Evolutionary conservation across 2,797 vertebrate species (phyloP).

Genomic region (Siniperca obscura): DNA sequence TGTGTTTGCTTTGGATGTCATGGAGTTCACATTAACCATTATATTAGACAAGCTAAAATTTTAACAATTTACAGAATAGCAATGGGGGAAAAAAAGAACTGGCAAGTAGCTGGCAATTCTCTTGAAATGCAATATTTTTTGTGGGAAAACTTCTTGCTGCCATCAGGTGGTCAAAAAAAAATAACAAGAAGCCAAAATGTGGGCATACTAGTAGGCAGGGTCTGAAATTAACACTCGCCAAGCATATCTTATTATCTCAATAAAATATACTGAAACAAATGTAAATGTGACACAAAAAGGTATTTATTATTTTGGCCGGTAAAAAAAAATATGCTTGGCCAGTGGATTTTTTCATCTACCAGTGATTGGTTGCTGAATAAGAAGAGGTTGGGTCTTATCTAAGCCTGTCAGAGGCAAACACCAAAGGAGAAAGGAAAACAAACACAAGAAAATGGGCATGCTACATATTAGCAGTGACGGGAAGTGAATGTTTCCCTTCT

Average conservation of each 20-base stretch:
- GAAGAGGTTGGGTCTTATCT: neutral
- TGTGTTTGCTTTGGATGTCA: neutral
- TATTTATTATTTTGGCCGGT: too few relatives aligned
- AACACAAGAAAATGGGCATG: neutral
- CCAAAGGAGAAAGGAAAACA: too few relatives aligned
- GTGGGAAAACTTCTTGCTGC: neutral
- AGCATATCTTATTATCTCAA: too few relatives aligned
- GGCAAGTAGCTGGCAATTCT: neutral
- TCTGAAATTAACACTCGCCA: too few relatives aligned
- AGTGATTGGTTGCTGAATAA: neutral
- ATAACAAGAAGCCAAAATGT: neutral
- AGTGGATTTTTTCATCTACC: too few relatives aligned
- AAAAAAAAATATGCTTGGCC: too few relatives aligned
- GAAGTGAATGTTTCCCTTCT: neutral
- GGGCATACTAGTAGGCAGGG: neutral
- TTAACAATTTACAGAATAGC: neutral
- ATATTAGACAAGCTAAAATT: neutral
- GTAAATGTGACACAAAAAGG: too few relatives aligned
- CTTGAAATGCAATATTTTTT: neutral
- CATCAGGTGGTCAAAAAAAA: neutral
- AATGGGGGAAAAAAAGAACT: neutral
- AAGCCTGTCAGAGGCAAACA: neutral
- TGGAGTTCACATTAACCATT: neutral
- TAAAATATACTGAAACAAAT: too few relatives aligned
- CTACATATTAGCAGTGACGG: neutral